Conservation (phyloP, 2,797 vertebrate species). For the Brotula barbata region DNA sequence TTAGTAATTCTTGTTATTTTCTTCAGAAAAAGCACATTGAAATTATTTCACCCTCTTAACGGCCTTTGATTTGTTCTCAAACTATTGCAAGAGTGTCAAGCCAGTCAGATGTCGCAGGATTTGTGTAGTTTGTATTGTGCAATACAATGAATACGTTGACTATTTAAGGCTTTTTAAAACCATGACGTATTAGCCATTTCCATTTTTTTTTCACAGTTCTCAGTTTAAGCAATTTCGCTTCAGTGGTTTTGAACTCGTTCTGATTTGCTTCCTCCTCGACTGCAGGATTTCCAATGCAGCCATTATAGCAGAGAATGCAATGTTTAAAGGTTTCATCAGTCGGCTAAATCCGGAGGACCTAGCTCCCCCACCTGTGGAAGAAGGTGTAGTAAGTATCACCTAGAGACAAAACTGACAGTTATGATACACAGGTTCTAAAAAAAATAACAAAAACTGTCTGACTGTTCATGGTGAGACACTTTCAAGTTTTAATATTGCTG, state of each 20-base stretch:
- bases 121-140: too few species aligned
- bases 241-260: not conserved
- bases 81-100: too few species aligned
- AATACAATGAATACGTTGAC: too few species aligned
- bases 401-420: not conserved
- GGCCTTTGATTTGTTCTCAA: too few species aligned
- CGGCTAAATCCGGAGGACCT: slow-evolving; percentile 41
- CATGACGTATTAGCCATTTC: too few species aligned
- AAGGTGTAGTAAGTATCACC: slow-evolving; percentile 35
- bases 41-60: too few species aligned
- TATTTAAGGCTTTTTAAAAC: too few species aligned
- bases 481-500: too few species aligned
- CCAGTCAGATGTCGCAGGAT: too few species aligned
- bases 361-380: not conserved
- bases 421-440: not conserved
- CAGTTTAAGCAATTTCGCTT: not conserved
- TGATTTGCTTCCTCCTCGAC: not conserved
- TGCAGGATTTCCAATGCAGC: slow-evolving; percentile 45
- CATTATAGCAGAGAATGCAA: slow-evolving; percentile 57
- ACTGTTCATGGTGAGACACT: too few species aligned
- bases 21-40: too few species aligned
- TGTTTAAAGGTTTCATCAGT: slow-evolving; percentile 57
- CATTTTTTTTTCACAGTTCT: not conserved
- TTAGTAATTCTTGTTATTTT: too few species aligned
- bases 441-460: not conserved